phyloP scores from a whole-genome alignment of 1,140 invertebrate species.

The Atta cephalotes region DNA sequence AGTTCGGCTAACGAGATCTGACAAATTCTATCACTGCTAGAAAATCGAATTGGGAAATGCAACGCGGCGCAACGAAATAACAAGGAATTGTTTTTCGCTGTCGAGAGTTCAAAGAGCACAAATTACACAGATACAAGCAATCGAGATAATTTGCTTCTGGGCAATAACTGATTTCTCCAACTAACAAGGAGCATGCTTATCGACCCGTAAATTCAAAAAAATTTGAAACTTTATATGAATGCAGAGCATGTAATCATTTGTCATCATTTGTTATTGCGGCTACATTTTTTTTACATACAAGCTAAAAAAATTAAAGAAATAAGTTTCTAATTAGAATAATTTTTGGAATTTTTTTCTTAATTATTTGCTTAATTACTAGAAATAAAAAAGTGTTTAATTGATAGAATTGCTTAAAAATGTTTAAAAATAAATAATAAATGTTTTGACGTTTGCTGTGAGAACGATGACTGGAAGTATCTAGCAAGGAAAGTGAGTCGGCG shows the following conservation, averaged over 20 bases:
- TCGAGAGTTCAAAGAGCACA: conserved; percentile 57
- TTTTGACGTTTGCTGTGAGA: background rate
- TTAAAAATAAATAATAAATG: background rate
- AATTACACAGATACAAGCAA: conserved; percentile 59
- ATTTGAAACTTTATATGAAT: conserved; percentile 14
- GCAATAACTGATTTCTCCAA: conserved; percentile 35
- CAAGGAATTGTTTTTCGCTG: conserved; percentile 59
- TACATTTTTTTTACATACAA: background rate
- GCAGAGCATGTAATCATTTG: background rate
- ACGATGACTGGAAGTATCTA: background rate
- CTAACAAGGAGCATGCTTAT: conserved; percentile 46
- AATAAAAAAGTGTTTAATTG: background rate
- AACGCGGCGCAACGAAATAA: conserved; percentile 54
- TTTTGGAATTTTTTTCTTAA: background rate
- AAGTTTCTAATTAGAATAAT: background rate
- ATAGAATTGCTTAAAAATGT: background rate
- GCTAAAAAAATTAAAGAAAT: background rate
- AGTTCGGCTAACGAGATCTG: conserved; percentile 53
- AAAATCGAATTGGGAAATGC: conserved; percentile 54
- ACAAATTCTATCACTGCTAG: conserved; percentile 53
- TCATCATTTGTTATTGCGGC: background rate
- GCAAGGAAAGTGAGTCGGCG: background rate
- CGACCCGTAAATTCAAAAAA: conserved; percentile 43
- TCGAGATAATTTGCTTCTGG: conserved; percentile 54
- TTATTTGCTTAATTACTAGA: background rate